Evolutionary conservation across 2,797 vertebrate species (phyloP).

Genomic region (Halcyon smyrnensis): DNA sequence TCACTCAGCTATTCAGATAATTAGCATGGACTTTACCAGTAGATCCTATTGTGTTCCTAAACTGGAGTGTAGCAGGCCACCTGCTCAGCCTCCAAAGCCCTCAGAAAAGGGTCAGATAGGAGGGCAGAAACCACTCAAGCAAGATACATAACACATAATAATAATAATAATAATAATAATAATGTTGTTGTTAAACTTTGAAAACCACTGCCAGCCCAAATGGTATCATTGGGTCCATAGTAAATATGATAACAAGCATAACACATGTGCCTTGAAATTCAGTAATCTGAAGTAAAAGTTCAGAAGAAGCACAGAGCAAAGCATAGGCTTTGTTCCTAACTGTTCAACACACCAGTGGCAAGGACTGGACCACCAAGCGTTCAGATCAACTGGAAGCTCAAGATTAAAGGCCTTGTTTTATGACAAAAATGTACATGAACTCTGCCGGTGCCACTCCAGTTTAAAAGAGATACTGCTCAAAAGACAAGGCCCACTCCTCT

Average conservation of each 20-base stretch:
- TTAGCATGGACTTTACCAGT: background rate
- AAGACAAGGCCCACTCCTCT: background rate
- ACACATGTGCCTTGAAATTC: background rate
- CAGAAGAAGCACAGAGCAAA: background rate
- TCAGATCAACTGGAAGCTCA: background rate
- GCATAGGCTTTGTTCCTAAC: background rate
- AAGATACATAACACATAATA: background rate
- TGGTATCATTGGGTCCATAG: background rate
- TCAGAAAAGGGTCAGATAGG: background rate
- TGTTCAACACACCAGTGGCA: background rate
- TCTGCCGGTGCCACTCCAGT: background rate
- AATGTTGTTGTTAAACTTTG: background rate
- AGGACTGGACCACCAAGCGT: background rate
- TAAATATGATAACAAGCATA: background rate
- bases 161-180: background rate
- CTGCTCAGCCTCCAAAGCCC: background rate
- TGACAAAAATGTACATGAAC: background rate
- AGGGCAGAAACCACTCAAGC: background rate
- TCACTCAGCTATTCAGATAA: background rate
- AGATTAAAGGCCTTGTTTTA: background rate
- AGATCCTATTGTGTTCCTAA: background rate
- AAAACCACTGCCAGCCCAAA: background rate
- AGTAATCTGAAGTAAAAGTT: background rate
- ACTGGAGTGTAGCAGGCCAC: background rate
- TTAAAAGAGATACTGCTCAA: background rate